Percentiles rank a stretch among this genome's conserved stretches.
These are phyloP conservation scores for Montipora capitata DNA, from an alignment of 92 coral and sea anemone species.

Conservation along the genomic window DNA sequence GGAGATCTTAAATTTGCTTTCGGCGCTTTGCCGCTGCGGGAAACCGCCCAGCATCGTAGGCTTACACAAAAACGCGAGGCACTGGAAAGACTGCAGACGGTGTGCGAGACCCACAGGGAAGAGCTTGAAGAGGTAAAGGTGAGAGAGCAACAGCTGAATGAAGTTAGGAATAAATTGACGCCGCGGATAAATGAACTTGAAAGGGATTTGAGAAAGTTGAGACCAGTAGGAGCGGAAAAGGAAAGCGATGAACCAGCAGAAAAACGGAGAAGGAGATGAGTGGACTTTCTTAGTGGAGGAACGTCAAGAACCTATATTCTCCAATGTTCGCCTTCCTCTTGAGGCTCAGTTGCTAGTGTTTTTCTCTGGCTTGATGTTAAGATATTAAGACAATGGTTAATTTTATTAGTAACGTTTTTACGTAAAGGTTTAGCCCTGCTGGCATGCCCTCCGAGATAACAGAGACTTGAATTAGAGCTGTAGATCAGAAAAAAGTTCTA, in stretches of 20 bases:
- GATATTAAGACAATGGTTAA: too few species aligned
- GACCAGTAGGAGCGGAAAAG: slow-evolving; percentile 59
- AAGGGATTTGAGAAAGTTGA: slow-evolving; percentile 81
- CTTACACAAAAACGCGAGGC: slow-evolving; percentile 42
- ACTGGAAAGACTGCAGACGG: slow-evolving; percentile 57
- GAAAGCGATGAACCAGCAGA: slow-evolving; percentile 79
- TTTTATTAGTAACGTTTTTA: too few species aligned
- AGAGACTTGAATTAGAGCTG: too few species aligned
- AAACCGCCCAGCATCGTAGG: slow-evolving; percentile 61
- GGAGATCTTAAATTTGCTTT: slow-evolving; percentile 75
- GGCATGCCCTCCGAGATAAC: too few species aligned
- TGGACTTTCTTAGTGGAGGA: not conserved
- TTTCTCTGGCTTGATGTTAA: too few species aligned
- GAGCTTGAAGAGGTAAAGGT: slow-evolving; percentile 37
- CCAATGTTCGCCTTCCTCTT: not conserved
- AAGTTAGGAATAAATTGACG: slow-evolving; percentile 49
- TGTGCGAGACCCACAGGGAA: slow-evolving; percentile 62
- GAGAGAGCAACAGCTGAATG: slow-evolving; percentile 69
- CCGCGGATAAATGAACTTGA: slow-evolving; percentile 81
- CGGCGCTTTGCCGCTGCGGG: slow-evolving; percentile 82
- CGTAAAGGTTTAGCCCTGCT: too few species aligned
- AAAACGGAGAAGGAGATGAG: slow-evolving; percentile 76
- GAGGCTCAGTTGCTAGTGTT: too few species aligned
- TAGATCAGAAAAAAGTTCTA: too few species aligned
- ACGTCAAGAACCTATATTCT: not conserved